phyloP scores from a whole-genome alignment of 1,140 invertebrate species.

The Lordiphosa clarofinis region DNA sequence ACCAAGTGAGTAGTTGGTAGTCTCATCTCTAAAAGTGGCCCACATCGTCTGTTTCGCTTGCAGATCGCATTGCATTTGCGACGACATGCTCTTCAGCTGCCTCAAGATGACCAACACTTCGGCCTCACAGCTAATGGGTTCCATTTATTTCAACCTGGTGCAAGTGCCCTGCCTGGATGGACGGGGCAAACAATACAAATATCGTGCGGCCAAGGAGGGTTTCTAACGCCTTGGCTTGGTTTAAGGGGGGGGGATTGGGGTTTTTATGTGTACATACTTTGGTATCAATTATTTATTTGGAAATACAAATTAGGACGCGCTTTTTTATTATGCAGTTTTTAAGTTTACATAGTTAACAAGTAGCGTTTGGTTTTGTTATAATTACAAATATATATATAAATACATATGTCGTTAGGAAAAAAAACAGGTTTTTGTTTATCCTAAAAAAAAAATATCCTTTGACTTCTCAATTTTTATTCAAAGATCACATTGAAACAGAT shows the following conservation, averaged over 20 bases:
- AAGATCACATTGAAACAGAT: no score
- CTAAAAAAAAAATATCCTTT: constrained; percentile 2
- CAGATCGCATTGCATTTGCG: constrained; percentile 91
- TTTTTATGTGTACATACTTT: constrained; percentile 28
- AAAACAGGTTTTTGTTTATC: background rate
- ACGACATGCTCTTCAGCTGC: constrained; percentile 89
- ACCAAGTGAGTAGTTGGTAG: constrained; percentile 87
- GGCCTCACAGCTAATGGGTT: constrained; percentile 89
- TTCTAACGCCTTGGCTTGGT: constrained; percentile 34
- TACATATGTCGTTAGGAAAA: constrained; percentile 16
- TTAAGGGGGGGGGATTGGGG: background rate
- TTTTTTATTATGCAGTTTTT: constrained; percentile 15
- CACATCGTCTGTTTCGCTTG: no score
- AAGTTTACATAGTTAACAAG: constrained; percentile 48
- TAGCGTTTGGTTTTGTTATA: constrained; percentile 52
- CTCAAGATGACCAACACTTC: constrained; percentile 86
- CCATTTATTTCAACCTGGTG: constrained; percentile 93
- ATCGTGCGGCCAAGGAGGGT: constrained; percentile 71
- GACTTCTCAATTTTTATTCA: no score
- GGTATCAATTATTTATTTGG: constrained; percentile 49
- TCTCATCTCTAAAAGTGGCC: no score
- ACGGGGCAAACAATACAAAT: constrained; percentile 64
- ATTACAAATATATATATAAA: constrained; percentile 35
- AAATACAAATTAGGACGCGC: constrained; percentile 11
- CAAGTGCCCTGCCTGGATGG: constrained; percentile 88